Base-by-base conservation (phyloP, 2,888 invertebrate species). In the Trichopoda pennipes region DNA sequence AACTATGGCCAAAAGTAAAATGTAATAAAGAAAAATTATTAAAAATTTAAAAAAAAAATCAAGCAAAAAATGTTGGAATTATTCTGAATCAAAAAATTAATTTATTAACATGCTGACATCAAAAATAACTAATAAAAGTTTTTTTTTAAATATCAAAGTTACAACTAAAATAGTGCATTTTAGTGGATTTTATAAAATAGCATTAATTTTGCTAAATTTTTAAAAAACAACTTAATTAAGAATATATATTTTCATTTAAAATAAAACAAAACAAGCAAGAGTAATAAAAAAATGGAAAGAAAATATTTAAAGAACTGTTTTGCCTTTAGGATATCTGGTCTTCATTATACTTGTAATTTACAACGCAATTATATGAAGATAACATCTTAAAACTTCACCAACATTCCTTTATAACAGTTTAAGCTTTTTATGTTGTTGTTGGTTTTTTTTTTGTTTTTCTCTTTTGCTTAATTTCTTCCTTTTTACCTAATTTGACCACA, bases 361-460 rank as follows among this genome's bases (percentile, higher is more conserved):
- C 75, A 79, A 63, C 42, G 51, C 70, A 75, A 76, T 82, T 72
- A 79, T 56, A 44, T 32, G 14, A 72, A 60, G 74, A 82, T 79
- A 69, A 60, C 53, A 68, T 61, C 73, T 55, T 60, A 17, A 38
- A 66, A 44, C 51, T 53, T 38, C 16, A 38, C 14, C 3, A 28
- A 56, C 63, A 60, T 51, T 68, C 68, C 32, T 42, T 19, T 17
- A 28, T 49, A 74, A 56, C 72, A 79, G 68, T 73, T n/a, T 73
- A 68, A n/a, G n/a, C 6, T 8, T 49, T 49, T 51, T 49, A 14
- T 56, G 28, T 58, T n/a, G n/a, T n/a, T n/a, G n/a, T n/a, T n/a
- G n/a, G n/a, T n/a, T n/a, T n/a, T n/a, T n/a, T n/a, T n/a, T n/a
- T n/a, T 55, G 2, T 1, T 12, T 12, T 14, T 56, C 23, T 28